Evolutionary conservation across 2,797 vertebrate species (phyloP), one percentile per base, ranked within the genome.

Genomic region (Nannoperca australis): DNA sequence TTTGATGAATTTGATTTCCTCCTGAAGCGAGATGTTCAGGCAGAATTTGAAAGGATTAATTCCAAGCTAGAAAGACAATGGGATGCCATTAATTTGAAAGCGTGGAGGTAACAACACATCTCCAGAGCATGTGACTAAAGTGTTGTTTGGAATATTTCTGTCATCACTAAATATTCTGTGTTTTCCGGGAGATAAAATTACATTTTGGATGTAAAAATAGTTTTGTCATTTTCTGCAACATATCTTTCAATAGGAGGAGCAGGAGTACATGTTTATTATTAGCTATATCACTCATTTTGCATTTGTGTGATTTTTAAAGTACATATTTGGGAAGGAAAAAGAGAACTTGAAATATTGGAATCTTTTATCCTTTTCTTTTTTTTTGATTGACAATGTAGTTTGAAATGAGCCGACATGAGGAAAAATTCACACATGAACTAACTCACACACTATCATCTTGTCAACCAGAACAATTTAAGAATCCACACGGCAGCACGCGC

Each of bases 1-100:
- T 72, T 53, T 63, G 14, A 68, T 68, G 27, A 6, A 45, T 63
- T 62, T 63, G 6, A 45, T 63, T 62, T 63, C 18, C 34, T 60
- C 40, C 54, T 75, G n/a, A 64, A 61, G 27, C 17, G 7, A 56
- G 15, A 58, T 51, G 27, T 20, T 55, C n/a, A 20, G 22, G 56
- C 40, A 51, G 56, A 40, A 53, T 15, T 34, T 9, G 22, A 65
- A 24, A 50, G 27, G 24, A 22, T 42, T 54, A 1, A 44, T 22
- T 34, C 18, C 8, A 30, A 14, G 40, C 38, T 18, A 17, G 24
- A 22, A 22, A 45, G 13, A 24, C 53, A 50, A 27, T 22, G 12
- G 11, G 40, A 36, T 32, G 20, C 42, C 3, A 44, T 60, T 15
- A 1, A 44, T 36, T 55, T 45, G 13, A 20, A 34, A 12, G 32